Evolutionary conservation across 1,140 invertebrate genomes (phyloP).

Genomic region (Brachionus asplanchnoidis): DNA sequence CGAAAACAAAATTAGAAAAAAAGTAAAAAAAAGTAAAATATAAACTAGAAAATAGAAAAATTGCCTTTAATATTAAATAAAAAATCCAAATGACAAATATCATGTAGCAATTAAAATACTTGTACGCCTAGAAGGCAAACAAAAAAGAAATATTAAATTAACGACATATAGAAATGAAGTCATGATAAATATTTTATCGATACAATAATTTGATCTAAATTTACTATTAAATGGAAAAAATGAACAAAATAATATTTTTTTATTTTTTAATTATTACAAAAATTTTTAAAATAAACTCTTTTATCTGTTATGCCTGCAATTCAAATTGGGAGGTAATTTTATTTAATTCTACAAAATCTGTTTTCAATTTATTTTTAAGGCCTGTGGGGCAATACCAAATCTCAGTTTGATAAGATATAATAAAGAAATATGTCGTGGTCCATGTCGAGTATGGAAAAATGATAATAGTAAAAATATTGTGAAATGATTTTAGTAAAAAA

Average conservation of each 20-base stretch:
- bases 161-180: not conserved
- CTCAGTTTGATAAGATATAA: not conserved
- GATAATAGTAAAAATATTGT: not conserved
- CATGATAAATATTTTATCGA: not conserved
- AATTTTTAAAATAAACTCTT: not conserved
- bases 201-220: not conserved
- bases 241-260: not conserved
- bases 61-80: not conserved
- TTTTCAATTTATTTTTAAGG: not conserved
- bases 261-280: not conserved
- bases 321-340: slow-evolving; percentile 20
- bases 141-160: not conserved
- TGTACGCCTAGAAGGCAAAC: not conserved
- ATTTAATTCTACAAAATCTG: not conserved
- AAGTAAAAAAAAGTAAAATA: too few relatives aligned
- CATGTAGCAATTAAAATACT: not conserved
- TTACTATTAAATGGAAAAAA: not conserved
- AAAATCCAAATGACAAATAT: not conserved
- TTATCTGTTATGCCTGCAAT: not conserved
- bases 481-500: not conserved
- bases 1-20: too few relatives aligned
- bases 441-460: not conserved
- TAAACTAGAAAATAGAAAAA: too few relatives aligned
- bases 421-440: slow-evolving; percentile 9
- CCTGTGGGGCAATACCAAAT: not conserved